Base-by-base conservation (phyloP, 2,888 invertebrate genomes). In the Pogonocherus hispidulus region DNA sequence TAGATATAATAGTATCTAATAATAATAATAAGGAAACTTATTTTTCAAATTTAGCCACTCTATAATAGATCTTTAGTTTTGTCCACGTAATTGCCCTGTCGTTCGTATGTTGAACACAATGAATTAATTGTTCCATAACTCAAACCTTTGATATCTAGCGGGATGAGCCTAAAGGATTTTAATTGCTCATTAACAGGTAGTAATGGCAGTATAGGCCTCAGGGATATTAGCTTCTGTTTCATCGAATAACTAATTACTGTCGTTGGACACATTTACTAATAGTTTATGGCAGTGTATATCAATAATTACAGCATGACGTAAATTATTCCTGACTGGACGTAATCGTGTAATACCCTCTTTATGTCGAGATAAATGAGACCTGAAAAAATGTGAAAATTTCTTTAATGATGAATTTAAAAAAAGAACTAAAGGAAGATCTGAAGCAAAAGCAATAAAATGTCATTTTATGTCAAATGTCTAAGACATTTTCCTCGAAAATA, bases 161-260 rank as follows among this genome's bases (percentile, higher is more conserved):
- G 35, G 46, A 55, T 67, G 37, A 44, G 23, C 27, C 56, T 63
- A 66, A 70, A 70, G 69, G 66, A 57, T 66, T 72, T 68, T 67
- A 70, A 68, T 72, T 72, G 72, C 44, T 60, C 66, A 72, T 72
- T 72, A 72, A 66, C 70, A 69, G 65, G 67, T 68, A 49, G 67
- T 68, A 71, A 69, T 63, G 59, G 71, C 64, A 57, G 69, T 19
- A 46, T 23, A 32, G 62, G 66, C 68, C 75, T 68, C 52, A 44
- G 67, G 73, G 69, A 67, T 72, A 71, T 73, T 64, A 56, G 60
- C 55, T 66, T 57, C 63, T 59, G 67, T 69, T 67, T 67, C 62
- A 60, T 59, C 62, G 64, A 72, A 72, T 70, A 69, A 65, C 66
- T 64, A 67, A 66, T n/a, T n/a, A n/a, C n/a, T 69, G 62, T 63